A percentile compares a stretch with the other conserved stretches of the same genome.
Conservation (phyloP, 2,888 invertebrate species). For the Timema podura region DNA sequence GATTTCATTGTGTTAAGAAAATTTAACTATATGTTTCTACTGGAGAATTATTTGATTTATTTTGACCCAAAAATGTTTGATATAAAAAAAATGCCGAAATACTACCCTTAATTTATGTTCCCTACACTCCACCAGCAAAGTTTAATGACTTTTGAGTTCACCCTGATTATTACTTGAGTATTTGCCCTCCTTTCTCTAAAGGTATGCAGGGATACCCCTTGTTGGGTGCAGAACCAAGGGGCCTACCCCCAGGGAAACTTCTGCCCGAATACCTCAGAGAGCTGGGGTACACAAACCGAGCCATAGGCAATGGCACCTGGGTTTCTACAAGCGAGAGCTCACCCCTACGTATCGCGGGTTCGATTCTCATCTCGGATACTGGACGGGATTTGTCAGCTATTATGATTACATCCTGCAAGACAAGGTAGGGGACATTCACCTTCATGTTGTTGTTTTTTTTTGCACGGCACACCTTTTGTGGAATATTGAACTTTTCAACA, state of each 20-base stretch:
- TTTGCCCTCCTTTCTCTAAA: slow-evolving; percentile 28
- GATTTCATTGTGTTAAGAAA: too few species aligned
- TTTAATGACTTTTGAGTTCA: too few species aligned
- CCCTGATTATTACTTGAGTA: too few species aligned
- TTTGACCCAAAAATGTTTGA: too few species aligned
- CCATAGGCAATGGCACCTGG: slow-evolving; percentile 54
- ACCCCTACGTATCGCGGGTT: slow-evolving; percentile 48
- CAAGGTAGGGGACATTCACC: slow-evolving; percentile 21
- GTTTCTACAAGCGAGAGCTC: slow-evolving; percentile 45
- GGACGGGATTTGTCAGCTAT: slow-evolving; percentile 48
- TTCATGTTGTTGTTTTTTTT: too few species aligned
- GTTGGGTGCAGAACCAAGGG: slow-evolving; percentile 45
- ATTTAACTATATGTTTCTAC: too few species aligned
- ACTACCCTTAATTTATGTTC: too few species aligned
- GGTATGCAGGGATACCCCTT: slow-evolving; percentile 49
- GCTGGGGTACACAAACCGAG: slow-evolving; percentile 47
- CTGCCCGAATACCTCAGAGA: slow-evolving; percentile 47
- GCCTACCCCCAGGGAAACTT: slow-evolving; percentile 46
- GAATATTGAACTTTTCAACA: too few species aligned
- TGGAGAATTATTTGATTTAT: too few species aligned
- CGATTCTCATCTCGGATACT: slow-evolving; percentile 49
- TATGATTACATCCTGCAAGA: slow-evolving; percentile 44
- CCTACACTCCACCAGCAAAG: too few species aligned
- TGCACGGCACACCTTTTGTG: too few species aligned
- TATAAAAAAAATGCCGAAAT: too few species aligned